phyloP scores from a whole-genome alignment of 2,113 vertebrate species.

The Danio rerio region DNA sequence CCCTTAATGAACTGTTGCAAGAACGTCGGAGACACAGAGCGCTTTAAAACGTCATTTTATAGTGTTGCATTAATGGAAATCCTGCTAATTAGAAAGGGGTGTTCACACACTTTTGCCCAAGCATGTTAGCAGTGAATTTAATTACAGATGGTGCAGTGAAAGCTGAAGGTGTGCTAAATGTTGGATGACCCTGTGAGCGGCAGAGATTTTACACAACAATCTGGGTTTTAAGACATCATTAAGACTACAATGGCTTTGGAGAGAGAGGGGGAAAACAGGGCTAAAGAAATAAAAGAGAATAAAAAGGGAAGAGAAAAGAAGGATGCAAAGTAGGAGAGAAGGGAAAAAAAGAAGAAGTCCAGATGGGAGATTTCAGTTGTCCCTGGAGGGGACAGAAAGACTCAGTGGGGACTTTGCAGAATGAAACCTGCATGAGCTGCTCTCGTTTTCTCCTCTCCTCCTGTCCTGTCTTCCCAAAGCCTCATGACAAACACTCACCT shows the following conservation, averaged over 20 bases:
- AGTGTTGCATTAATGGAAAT: neutral
- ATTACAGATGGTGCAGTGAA: conserved; percentile 12
- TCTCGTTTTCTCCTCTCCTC: conserved; percentile 30
- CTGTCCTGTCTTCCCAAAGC: conserved; percentile 30
- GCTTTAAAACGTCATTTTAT: neutral
- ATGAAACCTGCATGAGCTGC: conserved; percentile 19
- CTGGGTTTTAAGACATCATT: conserved; percentile 12
- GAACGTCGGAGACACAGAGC: neutral
- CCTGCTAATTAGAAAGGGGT: neutral
- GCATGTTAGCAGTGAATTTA: conserved; percentile 1
- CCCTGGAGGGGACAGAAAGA: conserved; percentile 38
- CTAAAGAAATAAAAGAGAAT: conserved; percentile 2
- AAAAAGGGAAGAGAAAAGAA: neutral
- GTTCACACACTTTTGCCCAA: conserved; percentile 5
- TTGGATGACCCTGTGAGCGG: conserved; percentile 12
- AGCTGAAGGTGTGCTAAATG: conserved; percentile 24
- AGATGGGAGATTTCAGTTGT: conserved; percentile 28
- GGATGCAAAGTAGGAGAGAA: neutral
- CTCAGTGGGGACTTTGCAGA: conserved; percentile 30
- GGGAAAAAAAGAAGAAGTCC: conserved; percentile 17
- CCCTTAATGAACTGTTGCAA: neutral
- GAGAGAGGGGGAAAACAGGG: neutral
- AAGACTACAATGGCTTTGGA: neutral
- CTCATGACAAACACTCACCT: conserved; percentile 48
- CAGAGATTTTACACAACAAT: conserved; percentile 18